A percentile compares a stretch with the other conserved stretches of the same genome.
Evolutionary conservation across 2,113 vertebrate genomes (phyloP).

Genomic region (Oryzias melastigma): DNA sequence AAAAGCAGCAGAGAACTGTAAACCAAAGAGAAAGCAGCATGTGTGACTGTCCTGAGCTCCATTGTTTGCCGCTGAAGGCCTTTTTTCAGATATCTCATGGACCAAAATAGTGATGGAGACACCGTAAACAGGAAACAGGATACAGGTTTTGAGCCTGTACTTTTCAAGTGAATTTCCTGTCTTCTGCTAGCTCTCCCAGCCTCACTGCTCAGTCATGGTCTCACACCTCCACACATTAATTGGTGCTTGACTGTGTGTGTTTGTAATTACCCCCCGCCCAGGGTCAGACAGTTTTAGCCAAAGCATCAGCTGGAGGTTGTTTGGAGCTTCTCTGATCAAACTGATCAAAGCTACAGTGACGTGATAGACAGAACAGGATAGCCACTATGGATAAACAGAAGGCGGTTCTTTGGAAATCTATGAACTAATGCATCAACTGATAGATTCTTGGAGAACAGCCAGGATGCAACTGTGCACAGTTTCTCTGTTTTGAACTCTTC

Average conservation of each 20-base stretch:
- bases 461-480: conserved; percentile 25
- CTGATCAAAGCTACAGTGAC: neutral
- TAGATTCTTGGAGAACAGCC: conserved; percentile 35
- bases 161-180: conserved; percentile 17
- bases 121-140: conserved; percentile 78
- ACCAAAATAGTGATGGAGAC: conserved; percentile 54
- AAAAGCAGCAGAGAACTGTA: neutral
- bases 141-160: conserved; percentile 27
- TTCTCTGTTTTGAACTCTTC: conserved; percentile 7
- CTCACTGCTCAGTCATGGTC: conserved; percentile 15
- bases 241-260: conserved; percentile 4
- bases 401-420: conserved; percentile 32
- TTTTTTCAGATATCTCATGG: conserved; percentile 20
- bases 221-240: neutral
- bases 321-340: neutral
- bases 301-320: conserved; percentile 23
- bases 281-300: conserved; percentile 7
- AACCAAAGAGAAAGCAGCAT: neutral
- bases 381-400: conserved; percentile 19
- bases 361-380: too few relatives aligned
- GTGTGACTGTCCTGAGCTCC: conserved; percentile 2
- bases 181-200: conserved; percentile 24
- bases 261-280: neutral
- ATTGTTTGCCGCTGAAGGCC: conserved; percentile 52
- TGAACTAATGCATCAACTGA: conserved; percentile 23